phyloP scores from a whole-genome alignment of 2,888 invertebrate species.

The Mermis nigrescens region DNA sequence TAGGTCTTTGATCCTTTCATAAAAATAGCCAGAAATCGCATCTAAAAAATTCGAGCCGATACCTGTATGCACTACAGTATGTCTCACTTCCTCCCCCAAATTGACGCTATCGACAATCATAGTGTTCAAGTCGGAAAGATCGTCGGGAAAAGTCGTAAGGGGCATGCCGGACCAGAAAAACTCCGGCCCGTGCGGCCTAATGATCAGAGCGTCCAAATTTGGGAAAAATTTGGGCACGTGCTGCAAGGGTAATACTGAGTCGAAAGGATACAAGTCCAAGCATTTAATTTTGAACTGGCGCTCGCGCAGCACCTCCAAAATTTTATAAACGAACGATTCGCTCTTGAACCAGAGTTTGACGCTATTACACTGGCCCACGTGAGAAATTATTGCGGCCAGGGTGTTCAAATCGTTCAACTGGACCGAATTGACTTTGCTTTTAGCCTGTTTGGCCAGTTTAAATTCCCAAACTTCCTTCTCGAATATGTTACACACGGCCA shows the following conservation, averaged over 20 bases:
- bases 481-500: background rate
- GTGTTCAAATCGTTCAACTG: background rate
- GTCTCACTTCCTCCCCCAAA: background rate
- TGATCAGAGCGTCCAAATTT: background rate
- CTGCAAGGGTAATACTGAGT: background rate
- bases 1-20: too few relatives aligned
- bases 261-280: background rate
- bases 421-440: background rate
- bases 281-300: background rate
- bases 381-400: background rate
- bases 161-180: constrained; percentile 2
- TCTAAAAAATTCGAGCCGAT: too few relatives aligned
- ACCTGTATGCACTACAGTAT: background rate
- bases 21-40: too few relatives aligned
- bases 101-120: background rate
- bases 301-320: background rate
- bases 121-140: background rate
- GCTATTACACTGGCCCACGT: background rate
- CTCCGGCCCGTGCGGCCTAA: background rate
- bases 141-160: background rate
- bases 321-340: background rate
- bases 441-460: background rate
- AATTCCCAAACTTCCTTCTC: background rate
- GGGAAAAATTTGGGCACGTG: background rate
- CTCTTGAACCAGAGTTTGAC: background rate